Conservation (phyloP, 2,113 vertebrate genomes). For the Chiloscyllium plagiosum region DNA sequence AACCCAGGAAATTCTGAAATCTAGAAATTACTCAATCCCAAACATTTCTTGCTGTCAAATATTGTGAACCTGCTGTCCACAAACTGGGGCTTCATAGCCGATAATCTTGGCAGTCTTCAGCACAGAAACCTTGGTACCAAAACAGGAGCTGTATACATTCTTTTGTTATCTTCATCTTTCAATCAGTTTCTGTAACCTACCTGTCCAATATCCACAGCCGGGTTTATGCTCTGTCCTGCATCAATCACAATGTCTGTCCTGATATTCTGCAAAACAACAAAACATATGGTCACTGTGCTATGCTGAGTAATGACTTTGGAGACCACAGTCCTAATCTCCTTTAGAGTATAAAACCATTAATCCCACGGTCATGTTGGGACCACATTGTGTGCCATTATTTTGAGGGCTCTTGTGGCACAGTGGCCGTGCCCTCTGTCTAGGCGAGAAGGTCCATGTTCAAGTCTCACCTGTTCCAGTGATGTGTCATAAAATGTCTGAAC, state of each 20-base stretch:
- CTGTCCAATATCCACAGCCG: constrained; percentile 80
- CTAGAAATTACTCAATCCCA: too few relatives aligned
- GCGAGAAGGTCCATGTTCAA: too few relatives aligned
- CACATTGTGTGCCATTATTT: too few relatives aligned
- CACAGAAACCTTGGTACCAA: background rate
- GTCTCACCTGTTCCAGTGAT: too few relatives aligned
- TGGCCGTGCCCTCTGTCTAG: too few relatives aligned
- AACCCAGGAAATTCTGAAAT: too few relatives aligned
- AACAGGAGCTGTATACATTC: background rate
- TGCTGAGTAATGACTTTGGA: background rate
- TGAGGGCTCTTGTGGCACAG: too few relatives aligned
- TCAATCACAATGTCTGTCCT: constrained; percentile 73
- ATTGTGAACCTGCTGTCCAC: background rate
- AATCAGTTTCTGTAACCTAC: constrained; percentile 48
- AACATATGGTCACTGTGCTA: background rate
- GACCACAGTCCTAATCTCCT: background rate
- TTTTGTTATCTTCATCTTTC: background rate
- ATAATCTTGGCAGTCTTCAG: background rate
- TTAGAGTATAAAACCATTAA: too few relatives aligned
- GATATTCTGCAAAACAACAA: constrained; percentile 59
- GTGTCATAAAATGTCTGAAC: too few relatives aligned
- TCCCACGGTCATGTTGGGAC: too few relatives aligned
- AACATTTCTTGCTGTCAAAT: too few relatives aligned
- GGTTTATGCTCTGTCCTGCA: constrained; percentile 71
- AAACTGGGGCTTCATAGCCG: background rate